Base-by-base conservation (phyloP, 2,113 vertebrate species). In the Vimba vimba region DNA sequence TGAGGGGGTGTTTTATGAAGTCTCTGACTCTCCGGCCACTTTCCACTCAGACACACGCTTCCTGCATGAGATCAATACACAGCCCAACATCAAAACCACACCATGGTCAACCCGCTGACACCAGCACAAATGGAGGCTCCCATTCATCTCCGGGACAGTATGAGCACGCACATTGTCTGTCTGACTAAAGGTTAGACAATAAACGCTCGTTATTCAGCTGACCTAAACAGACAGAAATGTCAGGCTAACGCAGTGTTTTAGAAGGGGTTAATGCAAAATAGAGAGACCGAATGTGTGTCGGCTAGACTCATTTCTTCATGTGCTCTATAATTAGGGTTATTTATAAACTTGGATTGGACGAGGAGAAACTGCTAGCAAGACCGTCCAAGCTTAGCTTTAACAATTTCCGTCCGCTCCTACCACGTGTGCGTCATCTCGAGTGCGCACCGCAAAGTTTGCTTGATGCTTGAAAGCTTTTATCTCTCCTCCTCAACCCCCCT, bases 301-400 rank as follows among this genome's bases (percentile, higher is more conserved):
- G 62, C 43, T 71, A 85, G 92, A 91, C 87, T 88, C 86, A 66
- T 89, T 92, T 93, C 92, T 89, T 92, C 89, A 88, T 89, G 57
- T 76, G 92, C 88, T 90, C 94, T 92, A 89, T 93, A 93, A 95
- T 95, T 95, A 95, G 87, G 43, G 90, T 91, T 94, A 95, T 95
- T 95, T 95, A 93, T 94, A 93, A 93, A 93, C 87, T 85, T 88
- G 93, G 93, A 90, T n/a, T 85, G 86, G 89, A 88, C 86, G 74
- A 89, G 68, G 87, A 84, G 66, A 92, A 91, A 33, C 87, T 91
- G 92, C 90, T 89, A 89, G 88, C 88, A 86, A 86, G 85, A 85
- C 89, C 89, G 87, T 62, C 69, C 55, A 25, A 84, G 36, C 59
- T 86, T 25, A 23, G 71, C 83, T 87, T 81, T 74, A 85, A 75